These are phyloP conservation scores for Heliocidaris tuberculata DNA, from an alignment of 35 echinoderm and acorn worm species.

Conservation along the genomic window DNA sequence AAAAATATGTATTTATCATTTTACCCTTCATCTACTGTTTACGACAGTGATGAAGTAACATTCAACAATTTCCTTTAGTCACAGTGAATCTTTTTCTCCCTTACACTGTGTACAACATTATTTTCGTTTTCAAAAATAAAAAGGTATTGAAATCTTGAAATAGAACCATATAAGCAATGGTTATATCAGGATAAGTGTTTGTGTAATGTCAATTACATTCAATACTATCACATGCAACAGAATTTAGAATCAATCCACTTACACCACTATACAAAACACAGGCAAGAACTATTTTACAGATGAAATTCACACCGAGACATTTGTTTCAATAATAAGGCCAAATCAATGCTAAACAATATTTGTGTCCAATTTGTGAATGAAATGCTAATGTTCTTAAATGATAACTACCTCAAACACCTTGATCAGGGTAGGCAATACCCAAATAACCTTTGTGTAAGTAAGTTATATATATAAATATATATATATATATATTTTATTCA, in stretches of 20 bases:
- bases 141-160: too few relatives aligned
- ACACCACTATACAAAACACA: background rate
- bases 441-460: too few relatives aligned
- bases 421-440: background rate
- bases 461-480: too few relatives aligned
- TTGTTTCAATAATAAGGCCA: background rate
- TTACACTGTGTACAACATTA: too few relatives aligned
- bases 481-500: too few relatives aligned
- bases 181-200: too few relatives aligned
- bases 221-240: too few relatives aligned
- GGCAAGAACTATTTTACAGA: slow-evolving; percentile 10
- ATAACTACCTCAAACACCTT: background rate
- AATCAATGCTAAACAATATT: background rate
- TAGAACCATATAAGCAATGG: too few relatives aligned
- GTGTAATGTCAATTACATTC: too few relatives aligned
- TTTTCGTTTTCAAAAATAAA: too few relatives aligned
- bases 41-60: background rate
- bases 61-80: background rate
- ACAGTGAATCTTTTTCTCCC: background rate
- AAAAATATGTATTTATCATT: background rate
- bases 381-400: background rate
- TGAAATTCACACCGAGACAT: background rate
- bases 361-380: background rate
- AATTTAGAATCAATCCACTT: too few relatives aligned
- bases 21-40: background rate